phyloP scores from a whole-genome alignment of 2,113 vertebrate genomes.

The Micronycteris hirsuta region DNA sequence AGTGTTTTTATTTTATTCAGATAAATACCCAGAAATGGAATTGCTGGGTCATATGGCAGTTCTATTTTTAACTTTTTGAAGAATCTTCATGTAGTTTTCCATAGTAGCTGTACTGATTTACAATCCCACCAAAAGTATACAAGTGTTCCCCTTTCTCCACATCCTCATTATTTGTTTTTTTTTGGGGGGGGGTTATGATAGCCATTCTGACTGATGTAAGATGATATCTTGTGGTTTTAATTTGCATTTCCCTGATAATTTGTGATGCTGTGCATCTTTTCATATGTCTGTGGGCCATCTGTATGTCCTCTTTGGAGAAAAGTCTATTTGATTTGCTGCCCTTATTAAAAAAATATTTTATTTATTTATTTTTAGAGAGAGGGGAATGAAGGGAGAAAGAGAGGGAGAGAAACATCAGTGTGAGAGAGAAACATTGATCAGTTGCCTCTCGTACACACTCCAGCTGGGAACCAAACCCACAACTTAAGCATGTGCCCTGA shows the following conservation, averaged over 20 bases:
- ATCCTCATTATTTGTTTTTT: background rate
- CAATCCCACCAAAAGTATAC: background rate
- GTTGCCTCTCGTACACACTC: too few species aligned
- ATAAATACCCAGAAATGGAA: background rate
- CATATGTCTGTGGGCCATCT: background rate
- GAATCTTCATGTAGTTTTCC: background rate
- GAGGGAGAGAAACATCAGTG: too few species aligned
- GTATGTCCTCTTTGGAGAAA: background rate
- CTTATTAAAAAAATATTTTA: too few species aligned
- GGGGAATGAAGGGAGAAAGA: too few species aligned
- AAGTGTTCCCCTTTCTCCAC: background rate
- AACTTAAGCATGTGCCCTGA: too few species aligned
- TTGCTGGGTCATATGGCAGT: background rate
- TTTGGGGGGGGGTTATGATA: too few species aligned
- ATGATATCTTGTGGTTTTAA: background rate
- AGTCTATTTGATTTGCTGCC: background rate
- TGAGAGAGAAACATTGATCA: too few species aligned
- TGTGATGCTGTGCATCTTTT: background rate
- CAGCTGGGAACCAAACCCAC: too few species aligned
- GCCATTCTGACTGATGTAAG: background rate
- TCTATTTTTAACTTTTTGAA: background rate
- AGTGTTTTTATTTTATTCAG: background rate
- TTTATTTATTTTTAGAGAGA: too few species aligned
- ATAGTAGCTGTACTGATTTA: background rate
- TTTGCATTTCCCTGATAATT: background rate